phyloP scores from a whole-genome alignment of 30 jellyfish, hydroid and myxozoan genomes.

The Catostylus mosaicus region DNA sequence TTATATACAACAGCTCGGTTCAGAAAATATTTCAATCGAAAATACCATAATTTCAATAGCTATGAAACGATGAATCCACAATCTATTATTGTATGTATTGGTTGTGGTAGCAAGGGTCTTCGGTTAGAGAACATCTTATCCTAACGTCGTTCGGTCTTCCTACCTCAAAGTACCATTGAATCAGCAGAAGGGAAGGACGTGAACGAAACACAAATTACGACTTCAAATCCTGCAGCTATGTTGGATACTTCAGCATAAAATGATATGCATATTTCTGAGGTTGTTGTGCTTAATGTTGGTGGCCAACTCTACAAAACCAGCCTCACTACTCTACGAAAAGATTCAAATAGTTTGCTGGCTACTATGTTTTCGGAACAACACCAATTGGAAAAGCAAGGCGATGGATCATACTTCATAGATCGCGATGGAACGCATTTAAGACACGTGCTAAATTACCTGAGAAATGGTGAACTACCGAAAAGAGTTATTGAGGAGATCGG shows the following conservation, averaged over 20 bases:
- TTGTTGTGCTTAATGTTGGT: constrained; percentile 5
- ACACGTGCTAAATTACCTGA: constrained; percentile 8
- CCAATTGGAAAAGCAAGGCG: background rate
- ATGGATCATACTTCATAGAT: constrained; percentile 22
- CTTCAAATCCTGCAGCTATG: background rate
- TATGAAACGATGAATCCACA: no score
- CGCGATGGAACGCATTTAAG: constrained; percentile 15
- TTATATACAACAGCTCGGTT: no score
- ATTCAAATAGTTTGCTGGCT: constrained; percentile 13
- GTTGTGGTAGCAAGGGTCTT: no score
- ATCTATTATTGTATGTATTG: no score
- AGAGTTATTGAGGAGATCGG: constrained; percentile 1
- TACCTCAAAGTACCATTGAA: no score
- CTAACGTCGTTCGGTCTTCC: no score
- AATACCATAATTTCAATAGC: no score
- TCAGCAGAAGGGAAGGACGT: no score
- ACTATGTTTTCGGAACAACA: constrained; percentile 3
- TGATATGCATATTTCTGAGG: background rate
- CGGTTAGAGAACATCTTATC: no score
- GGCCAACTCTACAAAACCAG: constrained; percentile 4
- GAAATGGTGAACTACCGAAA: background rate
- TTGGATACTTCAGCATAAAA: no score
- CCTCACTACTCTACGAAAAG: constrained; percentile 8
- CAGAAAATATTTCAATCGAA: no score
- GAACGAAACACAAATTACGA: no score